A percentile compares a stretch with the other conserved stretches of the same genome.
Conservation (phyloP, 2,113 vertebrate species). For the Plestiodon gilberti region DNA sequence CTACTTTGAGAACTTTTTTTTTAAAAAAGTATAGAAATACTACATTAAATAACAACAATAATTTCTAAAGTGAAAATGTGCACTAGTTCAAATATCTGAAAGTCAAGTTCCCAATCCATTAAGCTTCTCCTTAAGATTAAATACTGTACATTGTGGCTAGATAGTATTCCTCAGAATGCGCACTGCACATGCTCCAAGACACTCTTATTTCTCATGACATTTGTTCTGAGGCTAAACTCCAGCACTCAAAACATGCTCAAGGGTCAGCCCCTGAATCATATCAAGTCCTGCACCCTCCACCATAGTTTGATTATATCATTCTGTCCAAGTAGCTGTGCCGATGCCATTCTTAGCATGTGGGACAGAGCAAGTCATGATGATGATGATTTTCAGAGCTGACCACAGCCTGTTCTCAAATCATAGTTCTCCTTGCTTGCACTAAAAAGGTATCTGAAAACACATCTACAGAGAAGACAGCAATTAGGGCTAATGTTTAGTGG, state of each 20-base stretch:
- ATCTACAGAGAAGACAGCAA: neutral
- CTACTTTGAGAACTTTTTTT: no score
- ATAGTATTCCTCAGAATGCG: neutral
- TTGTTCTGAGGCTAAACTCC: neutral
- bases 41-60: no score
- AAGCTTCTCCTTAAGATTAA: neutral
- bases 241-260: neutral
- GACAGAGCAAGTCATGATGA: neutral
- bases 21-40: no score
- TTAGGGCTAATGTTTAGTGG: neutral
- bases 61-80: neutral
- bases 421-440: neutral
- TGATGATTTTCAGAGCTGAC: neutral
- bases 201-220: neutral
- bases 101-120: neutral
- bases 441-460: neutral
- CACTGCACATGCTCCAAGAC: neutral
- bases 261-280: neutral
- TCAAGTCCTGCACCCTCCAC: neutral
- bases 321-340: neutral
- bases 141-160: no score
- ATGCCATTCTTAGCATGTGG: accelerated
- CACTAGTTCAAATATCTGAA: neutral
- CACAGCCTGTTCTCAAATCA: neutral
- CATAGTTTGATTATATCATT: neutral